A percentile compares a stretch with the other conserved stretches of the same genome.
phyloP scores from a whole-genome alignment of 2,888 invertebrate genomes.

The Argyresthia albistria region DNA sequence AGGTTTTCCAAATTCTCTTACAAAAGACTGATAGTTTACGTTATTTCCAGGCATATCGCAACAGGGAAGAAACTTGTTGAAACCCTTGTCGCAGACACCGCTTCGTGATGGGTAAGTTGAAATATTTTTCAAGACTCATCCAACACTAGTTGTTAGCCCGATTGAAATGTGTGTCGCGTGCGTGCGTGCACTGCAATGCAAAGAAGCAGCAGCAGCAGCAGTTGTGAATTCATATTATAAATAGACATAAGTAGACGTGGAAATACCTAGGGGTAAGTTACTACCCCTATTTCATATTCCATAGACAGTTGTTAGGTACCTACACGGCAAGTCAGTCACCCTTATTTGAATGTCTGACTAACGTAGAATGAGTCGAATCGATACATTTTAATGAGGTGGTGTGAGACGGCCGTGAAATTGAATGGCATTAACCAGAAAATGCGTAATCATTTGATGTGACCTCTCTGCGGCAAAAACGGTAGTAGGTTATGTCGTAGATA shows the following conservation, averaged over 20 bases:
- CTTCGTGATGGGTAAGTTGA: constrained; percentile 42
- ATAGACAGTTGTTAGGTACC: background rate
- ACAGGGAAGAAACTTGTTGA: constrained; percentile 34
- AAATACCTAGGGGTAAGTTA: too few species aligned
- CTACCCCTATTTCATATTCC: constrained; percentile 2
- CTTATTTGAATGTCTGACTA: constrained; percentile 23
- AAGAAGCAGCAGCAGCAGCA: too few species aligned
- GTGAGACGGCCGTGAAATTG: constrained; percentile 15
- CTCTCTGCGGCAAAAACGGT: background rate
- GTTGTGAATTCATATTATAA: too few species aligned
- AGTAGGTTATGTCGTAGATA: too few species aligned
- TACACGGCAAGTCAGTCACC: constrained; percentile 32
- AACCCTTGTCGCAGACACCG: constrained; percentile 39
- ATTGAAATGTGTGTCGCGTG: too few species aligned
- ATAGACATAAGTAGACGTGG: too few species aligned
- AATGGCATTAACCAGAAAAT: constrained; percentile 15
- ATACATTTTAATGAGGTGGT: constrained; percentile 19
- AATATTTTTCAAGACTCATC: background rate
- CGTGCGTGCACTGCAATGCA: too few species aligned
- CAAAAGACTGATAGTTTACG: background rate
- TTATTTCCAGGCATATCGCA: constrained; percentile 36
- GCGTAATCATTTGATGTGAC: constrained; percentile 10
- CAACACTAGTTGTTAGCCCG: too few species aligned
- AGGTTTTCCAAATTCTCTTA: too few species aligned
- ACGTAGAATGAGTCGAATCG: constrained; percentile 18